phyloP scores from a whole-genome alignment of 2,797 vertebrate genomes.

The Orientallactaga sibirica region DNA sequence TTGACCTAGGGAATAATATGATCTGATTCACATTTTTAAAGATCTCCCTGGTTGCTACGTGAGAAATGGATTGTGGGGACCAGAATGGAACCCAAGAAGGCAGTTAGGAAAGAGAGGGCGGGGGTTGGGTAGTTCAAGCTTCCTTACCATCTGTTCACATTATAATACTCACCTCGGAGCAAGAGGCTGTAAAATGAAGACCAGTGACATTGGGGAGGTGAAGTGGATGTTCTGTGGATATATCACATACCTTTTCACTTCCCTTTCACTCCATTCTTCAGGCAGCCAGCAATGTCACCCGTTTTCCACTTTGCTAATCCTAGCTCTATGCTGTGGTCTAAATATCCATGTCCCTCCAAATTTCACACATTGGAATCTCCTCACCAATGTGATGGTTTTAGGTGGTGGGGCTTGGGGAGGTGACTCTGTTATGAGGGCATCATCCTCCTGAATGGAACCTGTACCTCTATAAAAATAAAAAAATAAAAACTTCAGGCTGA shows the following conservation, averaged over 20 bases:
- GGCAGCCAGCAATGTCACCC: neutral
- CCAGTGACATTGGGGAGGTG: neutral
- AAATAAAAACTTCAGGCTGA: too few relatives aligned
- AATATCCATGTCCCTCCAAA: neutral
- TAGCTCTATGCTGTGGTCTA: neutral
- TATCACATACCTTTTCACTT: neutral
- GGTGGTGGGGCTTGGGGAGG: neutral
- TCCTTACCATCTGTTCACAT: constrained; percentile 1
- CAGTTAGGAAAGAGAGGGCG: neutral
- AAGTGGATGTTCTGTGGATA: neutral
- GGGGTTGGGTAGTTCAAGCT: neutral
- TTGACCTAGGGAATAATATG: constrained; percentile 34
- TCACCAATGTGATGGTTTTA: neutral
- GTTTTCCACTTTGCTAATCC: neutral
- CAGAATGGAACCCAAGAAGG: constrained; percentile 42
- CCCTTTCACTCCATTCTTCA: neutral
- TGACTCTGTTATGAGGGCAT: neutral
- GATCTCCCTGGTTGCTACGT: neutral
- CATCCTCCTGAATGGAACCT: neutral
- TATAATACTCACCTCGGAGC: neutral
- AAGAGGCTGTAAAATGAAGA: neutral
- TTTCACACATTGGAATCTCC: neutral
- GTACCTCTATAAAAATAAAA: neutral
- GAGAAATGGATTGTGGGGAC: neutral
- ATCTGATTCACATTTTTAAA: constrained; percentile 56